A percentile compares a stretch with the other conserved stretches of the same genome.
phyloP scores from a whole-genome alignment of 2,888 invertebrate genomes.

The Nomada fabriciana region DNA sequence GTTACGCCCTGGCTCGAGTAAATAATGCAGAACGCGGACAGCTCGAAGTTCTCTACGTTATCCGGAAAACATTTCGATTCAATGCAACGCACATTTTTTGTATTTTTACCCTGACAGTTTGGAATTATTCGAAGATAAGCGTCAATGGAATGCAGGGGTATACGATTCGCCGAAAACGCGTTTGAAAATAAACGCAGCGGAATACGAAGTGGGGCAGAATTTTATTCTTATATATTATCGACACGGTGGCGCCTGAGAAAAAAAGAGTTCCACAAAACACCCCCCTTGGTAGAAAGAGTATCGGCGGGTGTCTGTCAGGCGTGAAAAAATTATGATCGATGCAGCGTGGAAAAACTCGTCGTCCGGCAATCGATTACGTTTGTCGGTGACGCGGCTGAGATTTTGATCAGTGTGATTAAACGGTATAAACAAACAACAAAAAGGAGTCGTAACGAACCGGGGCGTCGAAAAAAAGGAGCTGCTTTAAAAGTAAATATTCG shows the following conservation, averaged over 20 bases:
- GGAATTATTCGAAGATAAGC: background rate
- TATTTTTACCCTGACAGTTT: background rate
- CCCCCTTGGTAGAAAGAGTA: background rate
- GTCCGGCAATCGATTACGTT: slow-evolving; percentile 30
- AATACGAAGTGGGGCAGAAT: background rate
- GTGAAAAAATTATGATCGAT: slow-evolving; percentile 37
- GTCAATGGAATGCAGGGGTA: background rate
- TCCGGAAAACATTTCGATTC: no score
- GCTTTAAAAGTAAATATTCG: background rate
- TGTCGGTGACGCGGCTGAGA: slow-evolving; percentile 15
- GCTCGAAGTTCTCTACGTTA: no score
- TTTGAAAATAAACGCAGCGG: background rate
- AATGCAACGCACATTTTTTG: background rate
- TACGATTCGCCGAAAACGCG: no score
- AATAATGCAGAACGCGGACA: slow-evolving; percentile 51
- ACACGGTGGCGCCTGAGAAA: background rate
- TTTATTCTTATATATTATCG: background rate
- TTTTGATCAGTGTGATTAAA: slow-evolving; percentile 17
- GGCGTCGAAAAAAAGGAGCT: background rate
- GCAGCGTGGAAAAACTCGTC: slow-evolving; percentile 25
- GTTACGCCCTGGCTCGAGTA: slow-evolving; percentile 30
- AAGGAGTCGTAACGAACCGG: background rate
- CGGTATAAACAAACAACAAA: background rate
- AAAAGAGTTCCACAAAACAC: background rate
- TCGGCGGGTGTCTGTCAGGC: slow-evolving; percentile 8